A percentile compares a stretch with the other conserved stretches of the same genome.
phyloP scores from a whole-genome alignment of 1,140 invertebrate genomes.

The Tyrophagus putrescentiae region DNA sequence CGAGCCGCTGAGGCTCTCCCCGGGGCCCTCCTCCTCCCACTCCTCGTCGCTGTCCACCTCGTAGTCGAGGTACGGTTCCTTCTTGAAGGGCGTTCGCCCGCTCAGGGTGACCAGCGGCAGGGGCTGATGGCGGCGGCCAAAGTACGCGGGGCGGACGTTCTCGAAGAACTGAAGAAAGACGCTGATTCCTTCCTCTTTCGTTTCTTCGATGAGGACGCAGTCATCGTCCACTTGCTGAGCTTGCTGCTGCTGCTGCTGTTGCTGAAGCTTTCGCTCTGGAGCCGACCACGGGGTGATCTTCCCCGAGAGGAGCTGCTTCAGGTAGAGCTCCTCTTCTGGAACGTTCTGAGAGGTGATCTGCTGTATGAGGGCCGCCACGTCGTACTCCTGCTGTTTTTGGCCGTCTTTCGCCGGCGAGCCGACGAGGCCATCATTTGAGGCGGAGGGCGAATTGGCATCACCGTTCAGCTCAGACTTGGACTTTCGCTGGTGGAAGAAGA shows the following conservation, averaged over 20 bases:
- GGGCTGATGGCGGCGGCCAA: conserved; percentile 87
- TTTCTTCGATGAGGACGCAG: neutral
- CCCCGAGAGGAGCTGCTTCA: conserved; percentile 43
- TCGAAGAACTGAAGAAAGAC: conserved; percentile 76
- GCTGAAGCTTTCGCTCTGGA: too few relatives aligned
- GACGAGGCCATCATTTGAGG: neutral
- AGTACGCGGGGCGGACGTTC: conserved; percentile 83
- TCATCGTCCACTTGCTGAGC: neutral
- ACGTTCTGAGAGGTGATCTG: too few relatives aligned
- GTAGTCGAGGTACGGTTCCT: conserved; percentile 72
- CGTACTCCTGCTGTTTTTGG: too few relatives aligned
- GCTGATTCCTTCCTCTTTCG: conserved; percentile 49
- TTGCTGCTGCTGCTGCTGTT: too few relatives aligned
- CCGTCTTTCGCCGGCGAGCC: too few relatives aligned
- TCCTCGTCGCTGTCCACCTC: conserved; percentile 93
- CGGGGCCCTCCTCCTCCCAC: conserved; percentile 87
- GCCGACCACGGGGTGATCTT: conserved; percentile 34
- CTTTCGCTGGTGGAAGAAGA: conserved; percentile 63
- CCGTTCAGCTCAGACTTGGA: conserved; percentile 34
- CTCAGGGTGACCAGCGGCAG: conserved; percentile 30
- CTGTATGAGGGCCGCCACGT: conserved; percentile 9
- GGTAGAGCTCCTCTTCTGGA: conserved; percentile 41
- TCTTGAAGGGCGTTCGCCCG: conserved; percentile 57
- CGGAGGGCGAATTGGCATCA: conserved; percentile 28
- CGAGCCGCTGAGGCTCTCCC: conserved; percentile 39